Conservation (phyloP, 2,797 vertebrate genomes). For the Cichlasoma orientale region DNA sequence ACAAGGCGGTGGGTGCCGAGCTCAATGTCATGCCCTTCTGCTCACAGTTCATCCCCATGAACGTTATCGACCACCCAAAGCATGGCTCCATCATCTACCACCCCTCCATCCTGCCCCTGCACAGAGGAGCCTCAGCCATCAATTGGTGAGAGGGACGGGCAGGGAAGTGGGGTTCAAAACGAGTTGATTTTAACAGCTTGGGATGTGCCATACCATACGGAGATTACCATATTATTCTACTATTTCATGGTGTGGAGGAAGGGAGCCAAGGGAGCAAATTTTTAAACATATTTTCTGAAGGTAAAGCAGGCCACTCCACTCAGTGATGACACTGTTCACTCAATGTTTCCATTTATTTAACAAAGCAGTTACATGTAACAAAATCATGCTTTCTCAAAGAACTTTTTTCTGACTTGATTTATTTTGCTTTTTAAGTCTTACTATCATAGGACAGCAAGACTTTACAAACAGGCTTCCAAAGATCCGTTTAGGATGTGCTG, state of each 20-base stretch:
- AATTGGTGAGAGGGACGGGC: conserved; percentile 82
- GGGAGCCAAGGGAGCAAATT: too few species aligned
- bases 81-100: conserved; percentile 92
- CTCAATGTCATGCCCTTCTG: conserved; percentile 93
- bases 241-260: too few species aligned
- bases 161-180: not conserved
- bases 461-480: too few species aligned
- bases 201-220: not conserved
- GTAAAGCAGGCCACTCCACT: too few species aligned
- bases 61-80: conserved; percentile 83
- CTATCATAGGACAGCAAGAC: not conserved
- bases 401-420: too few species aligned
- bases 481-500: too few species aligned
- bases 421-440: too few species aligned
- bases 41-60: conserved; percentile 93
- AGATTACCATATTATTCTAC: not conserved
- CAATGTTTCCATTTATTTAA: too few species aligned
- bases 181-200: not conserved
- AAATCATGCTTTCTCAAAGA: too few species aligned
- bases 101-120: conserved; percentile 87
- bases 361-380: too few species aligned
- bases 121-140: conserved; percentile 89
- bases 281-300: too few species aligned
- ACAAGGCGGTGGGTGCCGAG: conserved; percentile 83
- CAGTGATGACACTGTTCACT: too few species aligned